Base-by-base conservation (phyloP, 1,140 invertebrate genomes). In the Formica exsecta region DNA sequence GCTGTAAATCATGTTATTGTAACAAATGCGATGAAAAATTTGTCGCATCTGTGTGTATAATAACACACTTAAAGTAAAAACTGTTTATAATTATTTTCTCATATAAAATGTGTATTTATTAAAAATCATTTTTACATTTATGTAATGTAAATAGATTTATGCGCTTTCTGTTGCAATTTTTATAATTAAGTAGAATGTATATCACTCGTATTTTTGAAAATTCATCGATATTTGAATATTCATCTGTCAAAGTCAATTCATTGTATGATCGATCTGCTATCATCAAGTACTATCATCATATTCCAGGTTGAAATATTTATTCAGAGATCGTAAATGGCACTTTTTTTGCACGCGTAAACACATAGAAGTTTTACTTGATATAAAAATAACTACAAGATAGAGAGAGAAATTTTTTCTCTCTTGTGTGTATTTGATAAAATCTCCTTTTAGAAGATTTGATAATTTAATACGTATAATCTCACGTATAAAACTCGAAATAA, bases 181-280 rank as follows among this genome's bases (percentile, higher is more conserved):
- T 44, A 44, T 38, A 38, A 38, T 44, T 44, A 44, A 44, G 11
- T 36, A 13, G 6, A 8, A 48, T 29, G 8, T 66, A n/a, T 32
- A 77, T 66, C 38, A 32, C 2, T 48, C 44, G 11, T 38, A 81
- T 70, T 73, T 44, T 44, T 44, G 79, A 88, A 19, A 71, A 44
- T 44, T 57, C 66, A 68, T 86, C 65, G 77, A 88, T 80, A 71
- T 57, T 36, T 65, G 41, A 77, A 77, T 19, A 41, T 77, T 44
- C 41, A 44, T 11, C 11, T 9, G 11, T 11, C 41, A 44, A 44
- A 9, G 48, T 77, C 75, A 51, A 65, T 77, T 65, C 75, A 77
- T 77, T 41, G 61, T 66, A 65, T 25, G 41, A 77, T 22, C 59
- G 25, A 64, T 38, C 9, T 44, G 38, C 11, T 65, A 41, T 36